A percentile compares a stretch with the other conserved stretches of the same genome.
phyloP scores from a whole-genome alignment of 2,888 invertebrate species.

The Caenorhabditis sp. region DNA sequence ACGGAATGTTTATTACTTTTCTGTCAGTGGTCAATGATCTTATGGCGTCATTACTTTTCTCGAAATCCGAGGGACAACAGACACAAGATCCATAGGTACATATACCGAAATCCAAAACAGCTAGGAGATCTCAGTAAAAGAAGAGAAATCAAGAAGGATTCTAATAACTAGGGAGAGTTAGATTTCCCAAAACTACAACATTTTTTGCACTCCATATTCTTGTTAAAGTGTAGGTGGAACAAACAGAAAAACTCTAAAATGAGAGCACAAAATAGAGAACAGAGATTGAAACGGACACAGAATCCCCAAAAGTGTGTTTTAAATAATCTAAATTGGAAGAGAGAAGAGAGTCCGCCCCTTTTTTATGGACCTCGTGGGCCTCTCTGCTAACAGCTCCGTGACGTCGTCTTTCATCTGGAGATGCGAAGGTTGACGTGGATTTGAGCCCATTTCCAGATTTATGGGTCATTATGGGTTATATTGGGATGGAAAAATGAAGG shows the following conservation, averaged over 20 bases:
- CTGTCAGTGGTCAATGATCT: too few relatives aligned
- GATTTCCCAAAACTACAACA: too few relatives aligned
- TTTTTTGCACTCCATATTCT: background rate
- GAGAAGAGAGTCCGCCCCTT: slow-evolving; percentile 4
- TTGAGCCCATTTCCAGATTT: slow-evolving; percentile 22
- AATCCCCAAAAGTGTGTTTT: slow-evolving; percentile 34
- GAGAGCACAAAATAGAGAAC: slow-evolving; percentile 17
- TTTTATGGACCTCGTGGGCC: slow-evolving; percentile 54
- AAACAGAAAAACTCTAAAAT: background rate
- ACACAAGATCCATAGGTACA: too few relatives aligned
- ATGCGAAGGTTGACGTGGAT: slow-evolving; percentile 38
- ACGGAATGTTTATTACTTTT: too few relatives aligned
- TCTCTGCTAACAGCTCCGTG: background rate
- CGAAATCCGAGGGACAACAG: too few relatives aligned
- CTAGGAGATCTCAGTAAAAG: too few relatives aligned
- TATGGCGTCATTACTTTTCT: too few relatives aligned
- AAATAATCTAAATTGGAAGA: slow-evolving; percentile 35
- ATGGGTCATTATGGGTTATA: slow-evolving; percentile 25
- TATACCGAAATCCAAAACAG: too few relatives aligned
- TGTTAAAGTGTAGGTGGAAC: too few relatives aligned
- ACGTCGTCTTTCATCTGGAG: slow-evolving; percentile 43
- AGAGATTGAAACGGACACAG: background rate
- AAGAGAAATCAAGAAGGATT: too few relatives aligned
- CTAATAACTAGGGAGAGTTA: too few relatives aligned
- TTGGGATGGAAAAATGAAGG: slow-evolving; percentile 14